These are phyloP conservation scores for Pipistrellus kuhlii DNA, from an alignment of 2,797 vertebrate species.

Conservation along the genomic window DNA sequence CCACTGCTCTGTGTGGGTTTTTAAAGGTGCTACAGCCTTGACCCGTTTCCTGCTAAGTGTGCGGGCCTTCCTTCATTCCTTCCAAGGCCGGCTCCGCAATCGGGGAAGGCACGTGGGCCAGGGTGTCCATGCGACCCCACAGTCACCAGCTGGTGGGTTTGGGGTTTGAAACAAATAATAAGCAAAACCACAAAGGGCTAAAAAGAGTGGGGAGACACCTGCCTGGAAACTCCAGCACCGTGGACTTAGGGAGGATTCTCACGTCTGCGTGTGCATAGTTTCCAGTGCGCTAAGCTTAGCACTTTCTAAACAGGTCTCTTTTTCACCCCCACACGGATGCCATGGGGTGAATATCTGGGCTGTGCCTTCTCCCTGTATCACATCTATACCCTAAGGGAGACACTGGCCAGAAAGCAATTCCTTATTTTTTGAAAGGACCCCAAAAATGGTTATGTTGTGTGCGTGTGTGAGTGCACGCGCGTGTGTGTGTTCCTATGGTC, in stretches of 20 bases:
- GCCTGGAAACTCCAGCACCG: not conserved
- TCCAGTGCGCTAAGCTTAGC: not conserved
- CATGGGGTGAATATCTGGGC: not conserved
- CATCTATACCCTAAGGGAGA: not conserved
- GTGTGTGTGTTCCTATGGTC: not conserved
- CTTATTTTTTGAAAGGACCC: not conserved
- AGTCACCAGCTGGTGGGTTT: not conserved
- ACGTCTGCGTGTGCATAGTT: not conserved
- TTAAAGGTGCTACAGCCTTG: not conserved
- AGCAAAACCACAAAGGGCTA: not conserved
- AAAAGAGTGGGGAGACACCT: not conserved
- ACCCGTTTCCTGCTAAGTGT: constrained; percentile 1
- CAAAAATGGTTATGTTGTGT: not conserved
- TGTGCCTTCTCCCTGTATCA: not conserved
- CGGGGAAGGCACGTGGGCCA: not conserved
- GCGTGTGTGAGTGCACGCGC: not conserved
- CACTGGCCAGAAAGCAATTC: not conserved
- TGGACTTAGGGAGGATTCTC: not conserved
- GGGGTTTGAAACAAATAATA: not conserved
- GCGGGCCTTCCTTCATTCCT: not conserved
- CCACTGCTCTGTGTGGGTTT: not conserved
- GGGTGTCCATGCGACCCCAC: rapidly evolving
- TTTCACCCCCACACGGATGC: not conserved
- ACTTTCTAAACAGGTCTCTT: not conserved
- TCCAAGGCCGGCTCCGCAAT: not conserved